phyloP scores from a whole-genome alignment of 2,113 vertebrate species.

The Pavo muticus region DNA sequence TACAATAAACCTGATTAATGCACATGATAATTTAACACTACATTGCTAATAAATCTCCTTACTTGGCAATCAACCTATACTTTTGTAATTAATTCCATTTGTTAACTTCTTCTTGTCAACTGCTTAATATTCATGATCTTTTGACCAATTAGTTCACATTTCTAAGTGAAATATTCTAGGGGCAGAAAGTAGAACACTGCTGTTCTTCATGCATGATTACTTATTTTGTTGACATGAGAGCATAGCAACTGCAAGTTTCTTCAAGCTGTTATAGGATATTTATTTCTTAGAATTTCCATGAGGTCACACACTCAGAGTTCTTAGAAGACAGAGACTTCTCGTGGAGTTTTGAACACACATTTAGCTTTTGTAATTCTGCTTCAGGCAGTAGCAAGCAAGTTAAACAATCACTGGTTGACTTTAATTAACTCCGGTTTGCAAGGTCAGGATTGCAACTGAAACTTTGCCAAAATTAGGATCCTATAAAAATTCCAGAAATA shows the following conservation, averaged over 20 bases:
- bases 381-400: slow-evolving; percentile 75
- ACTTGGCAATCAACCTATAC: slow-evolving; percentile 45
- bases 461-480: slow-evolving; percentile 78
- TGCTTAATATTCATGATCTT: slow-evolving; percentile 40
- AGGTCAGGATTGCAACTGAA: slow-evolving; percentile 79
- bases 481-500: slow-evolving; percentile 77
- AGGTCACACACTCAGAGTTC: slow-evolving; percentile 58
- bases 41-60: slow-evolving; percentile 44
- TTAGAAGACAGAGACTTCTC: slow-evolving; percentile 73
- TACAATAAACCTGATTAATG: slow-evolving; percentile 57
- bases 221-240: slow-evolving; percentile 51
- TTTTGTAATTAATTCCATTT: slow-evolving; percentile 74
- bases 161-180: slow-evolving; percentile 21
- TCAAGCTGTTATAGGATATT: slow-evolving; percentile 73
- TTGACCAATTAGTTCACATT: slow-evolving; percentile 27
- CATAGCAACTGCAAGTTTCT: slow-evolving; percentile 73
- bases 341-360: slow-evolving; percentile 53
- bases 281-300: slow-evolving; percentile 72
- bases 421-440: slow-evolving; percentile 87
- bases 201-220: slow-evolving; percentile 12
- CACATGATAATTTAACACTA: slow-evolving; percentile 40
- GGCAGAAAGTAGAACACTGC: neutral
- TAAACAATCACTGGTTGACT: slow-evolving; percentile 81
- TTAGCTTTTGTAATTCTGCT: slow-evolving; percentile 76
- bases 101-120: slow-evolving; percentile 23